phyloP scores from a whole-genome alignment of 2,888 invertebrate species.

The Diabrotica balteata region DNA sequence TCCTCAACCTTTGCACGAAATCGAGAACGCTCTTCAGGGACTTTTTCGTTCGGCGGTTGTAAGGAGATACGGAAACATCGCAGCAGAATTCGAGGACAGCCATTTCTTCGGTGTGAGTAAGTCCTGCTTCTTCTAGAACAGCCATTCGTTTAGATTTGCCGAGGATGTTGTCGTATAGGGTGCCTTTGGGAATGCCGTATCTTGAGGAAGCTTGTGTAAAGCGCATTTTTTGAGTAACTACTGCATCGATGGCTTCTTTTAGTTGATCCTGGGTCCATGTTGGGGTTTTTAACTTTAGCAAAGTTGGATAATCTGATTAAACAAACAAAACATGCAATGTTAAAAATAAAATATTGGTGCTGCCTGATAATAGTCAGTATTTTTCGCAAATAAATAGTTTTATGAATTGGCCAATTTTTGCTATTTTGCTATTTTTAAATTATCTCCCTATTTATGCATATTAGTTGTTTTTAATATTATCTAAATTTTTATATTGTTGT shows the following conservation, averaged over 20 bases:
- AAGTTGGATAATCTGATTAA: conserved; percentile 66
- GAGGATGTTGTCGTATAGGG: conserved; percentile 78
- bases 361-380: conserved; percentile 2
- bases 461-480: no score
- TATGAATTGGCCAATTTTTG: background rate
- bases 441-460: no score
- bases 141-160: conserved; percentile 81
- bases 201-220: conserved; percentile 77
- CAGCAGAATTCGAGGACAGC: conserved; percentile 77
- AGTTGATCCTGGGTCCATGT: conserved; percentile 78
- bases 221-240: conserved; percentile 77
- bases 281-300: conserved; percentile 76
- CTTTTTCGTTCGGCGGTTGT: conserved; percentile 76
- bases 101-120: conserved; percentile 68
- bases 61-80: conserved; percentile 72
- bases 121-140: conserved; percentile 73
- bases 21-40: conserved; percentile 69
- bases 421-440: background rate
- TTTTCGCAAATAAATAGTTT: background rate
- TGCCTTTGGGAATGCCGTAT: conserved; percentile 79
- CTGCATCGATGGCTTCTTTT: conserved; percentile 78
- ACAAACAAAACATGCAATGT: conserved; percentile 45
- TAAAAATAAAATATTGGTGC: conserved; percentile 27
- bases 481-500: no score
- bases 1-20: conserved; percentile 71